Evolutionary conservation across 2,797 vertebrate species (phyloP), one percentile per base, ranked within the genome.

Genomic region (Poeciliopsis infans): DNA sequence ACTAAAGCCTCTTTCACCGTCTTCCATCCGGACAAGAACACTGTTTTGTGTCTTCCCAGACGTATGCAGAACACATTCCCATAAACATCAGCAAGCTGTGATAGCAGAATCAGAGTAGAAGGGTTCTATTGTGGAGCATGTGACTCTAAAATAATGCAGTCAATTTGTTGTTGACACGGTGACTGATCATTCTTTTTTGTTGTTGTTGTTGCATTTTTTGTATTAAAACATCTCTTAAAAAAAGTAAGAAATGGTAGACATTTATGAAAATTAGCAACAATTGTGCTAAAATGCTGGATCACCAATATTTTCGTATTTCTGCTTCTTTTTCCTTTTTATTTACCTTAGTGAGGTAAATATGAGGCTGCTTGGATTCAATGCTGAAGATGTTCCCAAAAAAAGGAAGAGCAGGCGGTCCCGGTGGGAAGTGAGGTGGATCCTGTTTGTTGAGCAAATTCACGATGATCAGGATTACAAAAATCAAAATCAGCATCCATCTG

Each of bases 291-390:
- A 36, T 36, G 16, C 15, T 36, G 7, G 3, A 36, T 20, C 36
- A 20, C 31, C 16, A 10, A 64, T 18, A 33, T 64, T 7, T 61
- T 7, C 20, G 31, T 0, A 0, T 12, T 57, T 10, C 3, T 55
- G 0, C 11, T 70, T 23, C 49, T 33, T 0, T 5, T 46, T 95
- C 94, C 15, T 7, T 8, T 8, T 70, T 31, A 47, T 49, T 95
- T 94, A 97, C 96, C 96, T 97, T 96, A 70, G 95, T 96, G 46
- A 97, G 87, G 2, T 95, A 96, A 83, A 95, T 92, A 72, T 97
- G 96, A 83, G 96, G 96, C 74, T 96, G 92, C 81, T 92, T 95
- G 1, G 93, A 79, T 82, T 96, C 95, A 59, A 96, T 94, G 72
- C 79, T 93, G 85, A 96, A 95, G 53, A 96, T n/a, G 49, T 96